A percentile compares a stretch with the other conserved stretches of the same genome.
These are phyloP conservation scores for Papilio helenus DNA, from an alignment of 1,140 invertebrate genomes.

Conservation along the genomic window DNA sequence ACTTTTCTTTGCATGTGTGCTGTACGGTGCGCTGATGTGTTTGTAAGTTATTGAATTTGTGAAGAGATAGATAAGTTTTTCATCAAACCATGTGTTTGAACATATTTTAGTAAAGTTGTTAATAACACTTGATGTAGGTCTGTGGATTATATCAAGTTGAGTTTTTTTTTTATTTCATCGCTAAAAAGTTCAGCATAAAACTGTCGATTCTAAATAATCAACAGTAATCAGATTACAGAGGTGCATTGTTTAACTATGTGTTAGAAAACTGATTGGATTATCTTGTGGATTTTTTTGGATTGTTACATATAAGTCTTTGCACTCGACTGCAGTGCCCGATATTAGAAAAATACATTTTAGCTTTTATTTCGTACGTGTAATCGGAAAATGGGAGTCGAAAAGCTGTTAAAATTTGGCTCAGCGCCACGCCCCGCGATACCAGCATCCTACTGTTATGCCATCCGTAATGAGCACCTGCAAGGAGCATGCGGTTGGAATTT, in stretches of 20 bases:
- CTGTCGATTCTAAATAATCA: too few relatives aligned
- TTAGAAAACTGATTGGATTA: not conserved
- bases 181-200: too few relatives aligned
- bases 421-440: conserved; percentile 45
- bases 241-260: not conserved
- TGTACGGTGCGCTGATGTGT: not conserved
- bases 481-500: conserved; percentile 45
- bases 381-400: conserved; percentile 34
- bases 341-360: conserved; percentile 38
- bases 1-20: conserved; percentile 24
- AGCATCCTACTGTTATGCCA: conserved; percentile 40
- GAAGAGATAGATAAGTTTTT: not conserved
- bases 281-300: not conserved
- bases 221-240: too few relatives aligned
- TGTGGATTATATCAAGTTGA: too few relatives aligned
- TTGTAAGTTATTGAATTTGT: conserved; percentile 29
- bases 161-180: too few relatives aligned
- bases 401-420: conserved; percentile 60
- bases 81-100: not conserved
- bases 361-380: conserved; percentile 35
- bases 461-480: conserved; percentile 62
- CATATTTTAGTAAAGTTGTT: too few relatives aligned
- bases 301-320: not conserved
- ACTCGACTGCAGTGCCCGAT: conserved; percentile 25
- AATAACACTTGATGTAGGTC: too few relatives aligned